Conservation (phyloP, 2,888 invertebrate genomes). For the Limnephilus rhombicus region DNA sequence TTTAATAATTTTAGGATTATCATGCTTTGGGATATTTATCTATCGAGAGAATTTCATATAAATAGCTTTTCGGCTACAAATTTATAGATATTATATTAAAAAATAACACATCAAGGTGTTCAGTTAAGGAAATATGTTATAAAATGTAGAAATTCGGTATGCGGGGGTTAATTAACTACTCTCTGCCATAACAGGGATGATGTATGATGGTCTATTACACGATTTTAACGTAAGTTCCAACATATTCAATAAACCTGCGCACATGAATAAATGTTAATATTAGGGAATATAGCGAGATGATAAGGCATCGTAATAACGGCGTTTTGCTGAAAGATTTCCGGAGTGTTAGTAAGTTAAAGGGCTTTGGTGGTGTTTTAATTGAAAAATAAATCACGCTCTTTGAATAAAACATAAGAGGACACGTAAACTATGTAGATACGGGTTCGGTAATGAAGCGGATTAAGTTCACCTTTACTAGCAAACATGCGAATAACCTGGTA, state of each 20-base stretch:
- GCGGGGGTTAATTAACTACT: too few relatives aligned
- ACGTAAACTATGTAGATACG: background rate
- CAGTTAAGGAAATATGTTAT: too few relatives aligned
- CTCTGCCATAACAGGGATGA: background rate
- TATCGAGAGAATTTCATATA: too few relatives aligned
- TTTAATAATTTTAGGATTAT: too few relatives aligned
- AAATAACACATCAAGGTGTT: too few relatives aligned
- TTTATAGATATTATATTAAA: too few relatives aligned
- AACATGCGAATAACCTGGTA: background rate
- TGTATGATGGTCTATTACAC: background rate
- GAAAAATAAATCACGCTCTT: conserved; percentile 35
- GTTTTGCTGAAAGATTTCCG: background rate
- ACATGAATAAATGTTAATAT: background rate
- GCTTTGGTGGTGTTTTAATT: conserved; percentile 29
- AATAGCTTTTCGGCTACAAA: too few relatives aligned
- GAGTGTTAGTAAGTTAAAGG: background rate
- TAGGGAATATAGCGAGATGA: background rate
- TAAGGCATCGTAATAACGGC: background rate
- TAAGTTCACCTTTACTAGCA: background rate
- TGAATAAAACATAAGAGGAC: conserved; percentile 10
- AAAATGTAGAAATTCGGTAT: too few relatives aligned
- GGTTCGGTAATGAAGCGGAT: background rate
- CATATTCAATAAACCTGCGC: background rate
- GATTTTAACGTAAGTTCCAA: background rate
- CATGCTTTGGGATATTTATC: too few relatives aligned